A percentile compares a stretch with the other conserved stretches of the same genome.
These are phyloP conservation scores for Apostichopus leukothele DNA, from an alignment of 53 echinoderm and acorn worm species.

Conservation along the genomic window DNA sequence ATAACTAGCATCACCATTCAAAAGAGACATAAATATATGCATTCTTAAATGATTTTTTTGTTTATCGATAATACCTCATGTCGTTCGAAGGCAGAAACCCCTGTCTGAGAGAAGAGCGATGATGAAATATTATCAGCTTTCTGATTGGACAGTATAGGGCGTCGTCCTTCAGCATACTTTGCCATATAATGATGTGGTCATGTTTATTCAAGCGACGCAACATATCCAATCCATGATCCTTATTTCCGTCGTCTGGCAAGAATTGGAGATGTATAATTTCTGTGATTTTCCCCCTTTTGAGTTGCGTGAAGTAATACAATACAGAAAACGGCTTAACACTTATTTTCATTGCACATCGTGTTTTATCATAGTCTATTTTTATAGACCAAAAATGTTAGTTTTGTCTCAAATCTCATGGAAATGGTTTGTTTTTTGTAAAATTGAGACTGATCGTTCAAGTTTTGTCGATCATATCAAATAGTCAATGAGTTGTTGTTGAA, in stretches of 20 bases:
- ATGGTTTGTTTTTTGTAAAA: no score
- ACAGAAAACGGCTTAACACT: neutral
- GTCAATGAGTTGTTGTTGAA: no score
- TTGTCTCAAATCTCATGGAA: no score
- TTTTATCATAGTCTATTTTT: no score
- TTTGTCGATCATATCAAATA: no score
- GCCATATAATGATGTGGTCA: neutral
- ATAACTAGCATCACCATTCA: neutral
- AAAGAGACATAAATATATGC: neutral
- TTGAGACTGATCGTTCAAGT: no score
- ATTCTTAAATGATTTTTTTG: neutral
- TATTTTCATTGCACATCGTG: neutral
- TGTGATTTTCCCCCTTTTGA: neutral
- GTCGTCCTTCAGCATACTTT: slow-evolving; percentile 11
- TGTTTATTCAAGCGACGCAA: neutral
- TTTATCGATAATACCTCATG: slow-evolving; percentile 4
- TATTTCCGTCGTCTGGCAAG: neutral
- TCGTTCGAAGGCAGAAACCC: neutral
- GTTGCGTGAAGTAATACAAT: neutral
- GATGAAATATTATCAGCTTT: neutral
- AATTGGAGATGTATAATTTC: no score
- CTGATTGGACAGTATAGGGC: slow-evolving; percentile 21
- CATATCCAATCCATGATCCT: slow-evolving; percentile 15
- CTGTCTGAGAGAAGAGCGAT: neutral
- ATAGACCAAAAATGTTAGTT: no score